phyloP scores from a whole-genome alignment of 2,797 vertebrate genomes.

The Nothura maculosa region DNA sequence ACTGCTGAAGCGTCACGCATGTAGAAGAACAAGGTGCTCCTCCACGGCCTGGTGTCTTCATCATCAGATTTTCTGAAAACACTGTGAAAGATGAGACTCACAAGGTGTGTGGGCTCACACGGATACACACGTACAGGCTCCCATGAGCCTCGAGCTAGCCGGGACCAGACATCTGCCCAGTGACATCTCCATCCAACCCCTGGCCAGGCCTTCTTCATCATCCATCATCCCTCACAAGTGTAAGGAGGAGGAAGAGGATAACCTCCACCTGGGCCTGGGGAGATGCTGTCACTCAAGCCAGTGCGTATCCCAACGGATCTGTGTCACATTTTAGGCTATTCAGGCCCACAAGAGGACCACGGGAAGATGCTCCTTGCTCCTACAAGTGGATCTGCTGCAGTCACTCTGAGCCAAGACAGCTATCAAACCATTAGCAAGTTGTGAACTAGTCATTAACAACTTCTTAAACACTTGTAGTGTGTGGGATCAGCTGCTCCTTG shows the following conservation, averaged over 20 bases:
- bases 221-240: background rate
- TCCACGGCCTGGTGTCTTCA: background rate
- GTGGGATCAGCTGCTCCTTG: background rate
- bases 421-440: background rate
- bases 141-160: background rate
- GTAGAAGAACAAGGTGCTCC: accelerated
- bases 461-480: background rate
- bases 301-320: background rate
- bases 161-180: background rate
- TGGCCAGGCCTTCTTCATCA: background rate
- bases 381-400: background rate
- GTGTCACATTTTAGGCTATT: background rate
- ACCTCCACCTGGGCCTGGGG: too few species aligned
- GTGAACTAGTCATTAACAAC: background rate
- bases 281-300: background rate
- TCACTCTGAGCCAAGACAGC: too few species aligned
- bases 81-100: background rate
- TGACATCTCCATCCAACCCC: too few species aligned
- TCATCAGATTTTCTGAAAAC: background rate
- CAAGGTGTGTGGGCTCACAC: background rate
- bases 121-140: background rate
- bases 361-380: background rate
- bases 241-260: background rate
- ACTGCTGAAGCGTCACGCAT: background rate
- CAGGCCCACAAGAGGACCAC: background rate